phyloP scores from a whole-genome alignment of 2,113 vertebrate species.

The Pao palembangensis region DNA sequence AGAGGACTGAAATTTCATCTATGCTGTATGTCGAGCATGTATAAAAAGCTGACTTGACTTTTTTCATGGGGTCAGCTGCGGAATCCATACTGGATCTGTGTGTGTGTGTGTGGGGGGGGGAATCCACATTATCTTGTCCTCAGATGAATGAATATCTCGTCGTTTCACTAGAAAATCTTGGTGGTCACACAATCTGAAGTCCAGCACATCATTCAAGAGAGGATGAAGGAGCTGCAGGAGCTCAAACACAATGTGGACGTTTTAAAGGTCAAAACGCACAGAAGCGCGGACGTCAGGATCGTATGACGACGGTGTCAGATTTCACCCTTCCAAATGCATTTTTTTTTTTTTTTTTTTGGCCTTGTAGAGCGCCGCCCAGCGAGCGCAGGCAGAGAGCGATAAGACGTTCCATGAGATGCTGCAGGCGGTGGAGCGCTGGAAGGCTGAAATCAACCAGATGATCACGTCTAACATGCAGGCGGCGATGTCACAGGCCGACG shows the following conservation, averaged over 20 bases:
- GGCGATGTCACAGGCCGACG: conserved; percentile 73
- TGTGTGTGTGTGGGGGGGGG: too few species aligned
- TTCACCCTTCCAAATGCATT: too few species aligned
- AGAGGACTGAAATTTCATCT: too few species aligned
- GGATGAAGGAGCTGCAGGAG: conserved; percentile 77
- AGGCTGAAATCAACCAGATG: conserved; percentile 74
- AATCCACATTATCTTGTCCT: too few species aligned
- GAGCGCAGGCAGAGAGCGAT: conserved; percentile 71
- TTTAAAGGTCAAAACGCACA: conserved; percentile 66
- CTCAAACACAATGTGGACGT: conserved; percentile 75
- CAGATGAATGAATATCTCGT: not conserved
- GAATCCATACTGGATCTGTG: too few species aligned
- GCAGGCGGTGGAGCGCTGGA: conserved; percentile 76
- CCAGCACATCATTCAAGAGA: conserved; percentile 74
- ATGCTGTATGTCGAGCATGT: too few species aligned
- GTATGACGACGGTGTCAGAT: not conserved
- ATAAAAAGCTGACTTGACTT: too few species aligned
- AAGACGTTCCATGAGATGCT: conserved; percentile 78
- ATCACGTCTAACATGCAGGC: conserved; percentile 74
- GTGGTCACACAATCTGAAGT: conserved; percentile 74
- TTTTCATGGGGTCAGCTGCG: too few species aligned
- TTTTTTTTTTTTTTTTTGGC: too few species aligned
- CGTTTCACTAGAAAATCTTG: conserved; percentile 66
- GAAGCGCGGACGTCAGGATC: not conserved
- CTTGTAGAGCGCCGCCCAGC: conserved; percentile 69